phyloP scores from a whole-genome alignment of 1,140 invertebrate species.

The Paralvinella palmiformis region DNA sequence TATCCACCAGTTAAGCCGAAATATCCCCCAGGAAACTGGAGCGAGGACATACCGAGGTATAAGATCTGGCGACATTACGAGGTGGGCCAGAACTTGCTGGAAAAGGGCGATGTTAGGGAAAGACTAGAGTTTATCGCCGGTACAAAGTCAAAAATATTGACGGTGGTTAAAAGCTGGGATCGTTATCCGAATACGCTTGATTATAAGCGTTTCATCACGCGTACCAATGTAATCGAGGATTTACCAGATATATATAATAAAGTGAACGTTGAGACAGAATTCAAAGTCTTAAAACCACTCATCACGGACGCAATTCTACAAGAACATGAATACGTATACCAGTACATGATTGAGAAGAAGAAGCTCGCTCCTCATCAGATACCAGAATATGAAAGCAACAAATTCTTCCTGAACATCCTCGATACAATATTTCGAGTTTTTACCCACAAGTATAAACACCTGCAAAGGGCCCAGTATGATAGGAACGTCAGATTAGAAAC shows the following conservation, averaged over 20 bases:
- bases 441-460: too few relatives aligned
- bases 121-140: conserved; percentile 23
- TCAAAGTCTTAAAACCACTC: conserved; percentile 13
- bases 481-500: too few relatives aligned
- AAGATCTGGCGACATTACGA: conserved; percentile 29
- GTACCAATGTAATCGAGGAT: conserved; percentile 27
- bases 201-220: conserved; percentile 29
- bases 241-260: conserved; percentile 24
- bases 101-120: conserved; percentile 16
- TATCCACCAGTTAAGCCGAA: conserved; percentile 36
- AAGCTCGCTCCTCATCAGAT: too few relatives aligned
- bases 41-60: conserved; percentile 23
- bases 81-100: conserved; percentile 11
- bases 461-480: too few relatives aligned
- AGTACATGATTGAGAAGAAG: too few relatives aligned
- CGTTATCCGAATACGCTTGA: conserved; percentile 19
- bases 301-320: conserved; percentile 15
- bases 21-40: conserved; percentile 36
- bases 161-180: conserved; percentile 13
- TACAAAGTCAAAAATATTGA: conserved; percentile 10
- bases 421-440: too few relatives aligned
- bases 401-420: too few relatives aligned
- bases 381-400: too few relatives aligned
- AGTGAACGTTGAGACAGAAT: conserved; percentile 12
- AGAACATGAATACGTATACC: conserved; percentile 15